These are phyloP conservation scores for Platysternon megacephalum DNA, from an alignment of 2,113 vertebrate genomes.

Conservation along the genomic window DNA sequence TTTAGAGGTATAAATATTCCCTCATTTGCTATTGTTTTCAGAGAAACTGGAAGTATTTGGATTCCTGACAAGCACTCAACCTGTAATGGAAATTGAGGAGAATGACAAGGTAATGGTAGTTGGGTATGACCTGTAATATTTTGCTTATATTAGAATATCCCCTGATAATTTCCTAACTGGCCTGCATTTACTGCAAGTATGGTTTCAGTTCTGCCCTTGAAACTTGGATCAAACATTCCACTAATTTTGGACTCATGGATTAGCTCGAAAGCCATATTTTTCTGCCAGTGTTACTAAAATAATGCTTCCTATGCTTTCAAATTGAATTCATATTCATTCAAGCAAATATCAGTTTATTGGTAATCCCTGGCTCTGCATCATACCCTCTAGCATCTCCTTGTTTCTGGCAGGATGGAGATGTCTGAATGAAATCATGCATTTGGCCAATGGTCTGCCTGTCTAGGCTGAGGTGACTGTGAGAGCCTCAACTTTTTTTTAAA, in stretches of 20 bases:
- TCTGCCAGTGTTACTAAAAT: background rate
- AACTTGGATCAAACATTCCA: background rate
- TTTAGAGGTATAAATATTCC: conserved; percentile 29
- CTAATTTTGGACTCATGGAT: background rate
- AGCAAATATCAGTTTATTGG: conserved; percentile 26
- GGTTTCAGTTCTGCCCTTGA: background rate
- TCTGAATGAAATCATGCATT: conserved; percentile 42
- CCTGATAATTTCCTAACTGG: background rate
- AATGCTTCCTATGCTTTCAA: conserved; percentile 15
- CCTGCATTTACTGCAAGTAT: background rate
- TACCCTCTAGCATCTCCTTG: conserved; percentile 21
- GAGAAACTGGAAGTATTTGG: background rate
- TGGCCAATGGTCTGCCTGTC: conserved; percentile 10
- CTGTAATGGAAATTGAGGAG: conserved; percentile 13
- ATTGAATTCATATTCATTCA: conserved; percentile 33
- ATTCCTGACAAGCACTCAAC: conserved; percentile 6
- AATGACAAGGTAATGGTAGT: background rate
- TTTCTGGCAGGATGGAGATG: conserved; percentile 12
- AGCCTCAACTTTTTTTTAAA: background rate
- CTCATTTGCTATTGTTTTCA: conserved; percentile 34
- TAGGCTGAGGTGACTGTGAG: conserved; percentile 2
- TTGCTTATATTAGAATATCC: conserved; percentile 7
- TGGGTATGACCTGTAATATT: background rate
- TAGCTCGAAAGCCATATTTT: conserved; percentile 34
- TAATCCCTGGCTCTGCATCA: conserved; percentile 18